Percentiles rank a stretch among this genome's conserved stretches.
These are phyloP conservation scores for Acomys russatus DNA, from an alignment of 2,797 vertebrate genomes.

Conservation along the genomic window DNA sequence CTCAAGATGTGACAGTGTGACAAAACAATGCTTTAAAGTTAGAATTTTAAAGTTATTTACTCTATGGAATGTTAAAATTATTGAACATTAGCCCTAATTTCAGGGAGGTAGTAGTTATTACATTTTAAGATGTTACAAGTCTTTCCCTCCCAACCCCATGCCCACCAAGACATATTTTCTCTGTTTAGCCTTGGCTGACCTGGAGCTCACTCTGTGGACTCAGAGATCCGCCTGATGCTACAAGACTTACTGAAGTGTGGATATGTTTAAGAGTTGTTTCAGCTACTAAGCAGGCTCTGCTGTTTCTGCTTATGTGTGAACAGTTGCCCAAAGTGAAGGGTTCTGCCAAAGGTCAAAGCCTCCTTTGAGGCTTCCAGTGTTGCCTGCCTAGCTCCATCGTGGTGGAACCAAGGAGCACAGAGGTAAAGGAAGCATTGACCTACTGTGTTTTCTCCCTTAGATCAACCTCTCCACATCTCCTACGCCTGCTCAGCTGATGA, in stretches of 20 bases:
- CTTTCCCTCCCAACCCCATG: too few species aligned
- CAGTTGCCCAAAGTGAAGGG: conserved; percentile 20
- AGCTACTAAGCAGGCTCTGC: conserved; percentile 5
- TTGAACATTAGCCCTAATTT: conserved; percentile 21
- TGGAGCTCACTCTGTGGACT: too few species aligned
- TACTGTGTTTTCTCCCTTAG: conserved; percentile 90
- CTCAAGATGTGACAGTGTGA: conserved; percentile 65
- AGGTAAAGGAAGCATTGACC: conserved; percentile 85
- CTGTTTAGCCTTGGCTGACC: too few species aligned
- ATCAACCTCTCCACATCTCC: conserved; percentile 93
- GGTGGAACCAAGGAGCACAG: conserved; percentile 81
- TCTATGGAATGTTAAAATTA: conserved; percentile 59
- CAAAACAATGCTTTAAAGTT: conserved; percentile 52
- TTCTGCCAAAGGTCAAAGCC: conserved; percentile 10
- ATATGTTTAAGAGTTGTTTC: conserved; percentile 54
- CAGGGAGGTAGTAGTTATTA: conserved; percentile 32
- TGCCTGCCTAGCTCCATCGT: conserved; percentile 73
- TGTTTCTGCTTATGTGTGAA: conserved; percentile 17
- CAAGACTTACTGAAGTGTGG: conserved; percentile 48
- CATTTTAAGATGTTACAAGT: conserved; percentile 62
- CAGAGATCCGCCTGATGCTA: background rate
- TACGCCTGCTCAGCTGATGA: conserved; percentile 94
- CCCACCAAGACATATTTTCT: too few species aligned
- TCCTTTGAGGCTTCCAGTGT: conserved; percentile 14
- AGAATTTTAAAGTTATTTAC: conserved; percentile 31